Percentiles rank a stretch among this genome's conserved stretches.
Evolutionary conservation across 2,888 invertebrate genomes (phyloP).

Genomic region (Aleiodes testaceus): DNA sequence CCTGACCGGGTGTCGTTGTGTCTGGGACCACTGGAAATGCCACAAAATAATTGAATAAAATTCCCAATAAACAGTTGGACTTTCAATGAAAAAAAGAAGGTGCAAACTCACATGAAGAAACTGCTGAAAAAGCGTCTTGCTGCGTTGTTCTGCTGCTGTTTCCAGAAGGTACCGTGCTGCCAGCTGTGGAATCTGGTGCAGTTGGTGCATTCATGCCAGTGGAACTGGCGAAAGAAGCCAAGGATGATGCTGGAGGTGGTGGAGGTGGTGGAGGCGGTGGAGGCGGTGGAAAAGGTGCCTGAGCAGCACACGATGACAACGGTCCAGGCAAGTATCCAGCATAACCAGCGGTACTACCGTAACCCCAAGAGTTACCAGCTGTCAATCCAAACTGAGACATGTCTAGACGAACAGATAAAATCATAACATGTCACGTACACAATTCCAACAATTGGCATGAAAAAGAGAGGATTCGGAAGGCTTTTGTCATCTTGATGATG

Average conservation of each 20-base stretch:
- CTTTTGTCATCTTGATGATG: conserved; percentile 30
- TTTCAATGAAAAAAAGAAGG: too few species aligned
- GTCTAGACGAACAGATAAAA: conserved; percentile 74
- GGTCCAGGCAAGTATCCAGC: conserved; percentile 86
- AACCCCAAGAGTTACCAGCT: conserved; percentile 91
- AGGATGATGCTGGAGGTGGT: conserved; percentile 54
- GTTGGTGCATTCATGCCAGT: conserved; percentile 66
- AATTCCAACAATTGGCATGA: background rate
- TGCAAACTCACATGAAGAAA: conserved; percentile 67
- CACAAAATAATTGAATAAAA: too few species aligned
- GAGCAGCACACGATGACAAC: conserved; percentile 84
- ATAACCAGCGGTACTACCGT: conserved; percentile 88
- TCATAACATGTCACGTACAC: conserved; percentile 42
- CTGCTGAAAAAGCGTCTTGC: conserved; percentile 69
- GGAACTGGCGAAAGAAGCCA: conserved; percentile 67
- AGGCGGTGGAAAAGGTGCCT: conserved; percentile 70
- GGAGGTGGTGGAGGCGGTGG: conserved; percentile 64
- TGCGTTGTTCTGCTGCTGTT: conserved; percentile 65
- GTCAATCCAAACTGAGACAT: conserved; percentile 91
- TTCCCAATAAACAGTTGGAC: background rate
- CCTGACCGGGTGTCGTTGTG: conserved; percentile 77
- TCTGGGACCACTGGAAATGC: conserved; percentile 86
- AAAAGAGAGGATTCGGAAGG: background rate
- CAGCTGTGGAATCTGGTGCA: conserved; percentile 70
- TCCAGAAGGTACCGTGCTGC: conserved; percentile 61